Evolutionary conservation across 2,113 vertebrate species (phyloP), one percentile per base, ranked within the genome.

Genomic region (Geococcyx californianus): DNA sequence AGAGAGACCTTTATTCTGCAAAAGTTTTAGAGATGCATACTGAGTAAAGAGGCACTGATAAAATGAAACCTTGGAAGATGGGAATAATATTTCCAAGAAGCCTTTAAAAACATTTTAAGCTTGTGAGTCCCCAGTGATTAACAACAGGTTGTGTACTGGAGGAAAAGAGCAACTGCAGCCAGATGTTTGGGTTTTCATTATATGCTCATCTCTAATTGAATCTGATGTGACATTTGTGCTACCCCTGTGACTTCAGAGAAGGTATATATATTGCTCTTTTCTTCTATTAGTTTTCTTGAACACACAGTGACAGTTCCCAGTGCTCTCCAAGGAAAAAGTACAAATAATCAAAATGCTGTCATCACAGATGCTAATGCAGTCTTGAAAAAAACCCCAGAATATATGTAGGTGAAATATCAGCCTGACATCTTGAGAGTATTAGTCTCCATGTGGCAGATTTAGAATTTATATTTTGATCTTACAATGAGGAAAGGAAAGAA

Each of bases 101-200:
- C 3, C 24, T 77, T 92, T 70, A 51, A 66, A 59, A 68, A 86
- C n/a, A 10, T 49, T 91, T 85, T 69, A 75, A 84, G 14, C 21
- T 52, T 67, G 7, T 82, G 33, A 94, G 42, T 92, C 68, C 34
- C 59, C 34, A 75, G 44, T 72, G 92, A 63, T 67, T 34, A 83
- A 72, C 11, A 11, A 40, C 31, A 84, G 31, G 24, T 11, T 63
- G 47, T 70, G 80, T 58, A 80, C 15, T 84, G 62, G 20, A 74
- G 59, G 18, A 91, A 55, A 92, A 79, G 34, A 92, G 67, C n/a
- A 93, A 79, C 90, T 64, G 14, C 13, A 92, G 54, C 60, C 87
- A 96, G 80, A 87, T 95, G 91, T 66, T 94, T 45, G n/a, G 16
- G 17, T 79, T 93, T 84, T 96, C 60, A 88, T 89, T 93, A 88